Base-by-base conservation (phyloP, 2,888 invertebrate species). In the Drosophila ezoana region DNA sequence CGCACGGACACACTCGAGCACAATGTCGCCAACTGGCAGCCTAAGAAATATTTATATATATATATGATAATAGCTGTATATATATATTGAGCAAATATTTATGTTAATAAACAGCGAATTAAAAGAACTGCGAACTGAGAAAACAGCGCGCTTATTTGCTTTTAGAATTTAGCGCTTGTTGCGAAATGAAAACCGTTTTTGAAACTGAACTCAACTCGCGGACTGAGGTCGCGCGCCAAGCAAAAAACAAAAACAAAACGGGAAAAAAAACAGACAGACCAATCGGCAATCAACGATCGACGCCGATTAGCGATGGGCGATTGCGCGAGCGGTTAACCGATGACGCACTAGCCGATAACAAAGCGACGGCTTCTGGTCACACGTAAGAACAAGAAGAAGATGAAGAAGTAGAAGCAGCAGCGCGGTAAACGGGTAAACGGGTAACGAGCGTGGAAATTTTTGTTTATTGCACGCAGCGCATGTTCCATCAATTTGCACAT, bases 181-280 rank as follows among this genome's bases (percentile, higher is more conserved):
- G 85, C 85, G 66, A 87, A 87, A 78, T 73, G 76, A 71, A 80
- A 85, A 81, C 72, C 74, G 79, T 73, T 87, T 84, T 73, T 76
- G 47, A 75, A 84, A 87, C 87, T 63, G 63, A 61, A 38, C 62
- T 51, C 49, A 38, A 23, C 49, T 44, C 63, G 49, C 61, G 61
- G 37, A 23, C 49, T 84, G 76, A 81, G 79, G 67, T 75, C 74
- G 76, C 78, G 72, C 81, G 72, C 76, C 74, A 62, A 63, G 57
- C 69, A 63, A 59, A 49, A 45, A 51, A 41, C 23, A 28, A 41
- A 53, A 32, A 20, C 33, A 14, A 14, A 35, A 47, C 18, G 20
- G 49, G 13, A 20, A 23, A 57, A 56, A 38, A 45, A n/a, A 14
- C n/a, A 14, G 9, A 48, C 62, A 61, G 48, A 69, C 45, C 71